Evolutionary conservation across 2,888 invertebrate species (phyloP), one percentile per base, ranked within the genome.

Genomic region (Trichogramma dendrolimi): DNA sequence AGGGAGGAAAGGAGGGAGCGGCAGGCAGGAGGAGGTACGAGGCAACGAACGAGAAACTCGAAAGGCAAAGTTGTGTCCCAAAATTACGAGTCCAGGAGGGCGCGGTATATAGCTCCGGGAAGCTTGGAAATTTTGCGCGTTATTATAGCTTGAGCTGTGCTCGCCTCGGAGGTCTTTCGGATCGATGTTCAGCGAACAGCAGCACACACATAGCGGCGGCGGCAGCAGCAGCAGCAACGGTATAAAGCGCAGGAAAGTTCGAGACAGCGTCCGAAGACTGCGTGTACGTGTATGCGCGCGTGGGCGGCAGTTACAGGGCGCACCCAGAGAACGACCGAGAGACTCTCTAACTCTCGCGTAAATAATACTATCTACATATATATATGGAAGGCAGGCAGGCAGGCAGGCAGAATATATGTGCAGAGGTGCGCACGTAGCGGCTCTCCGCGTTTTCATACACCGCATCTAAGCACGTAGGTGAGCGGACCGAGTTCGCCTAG

Each of bases 231-330:
- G 47, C 57, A 48, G 60, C 66, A 60, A 56, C 60, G 63, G 60
- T 66, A 27, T 27, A 27, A 27, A 27, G 66, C 62, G 50, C 47
- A 61, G 58, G 54, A 65, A 56, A 58, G 62, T 60, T 64, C 59
- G 67, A 67, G 68, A 68, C 66, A 64, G 66, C 67, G 64, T 59
- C 64, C 61, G 61, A 69, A 67, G 67, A 70, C 68, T 69, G 66
- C 8, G 10, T 6, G 43, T 27, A 43, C 43, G 38, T 8, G 39
- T 38, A 42, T 40, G 49, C 49, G 49, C 27, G 56, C 38, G 43
- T 50, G 48, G 27, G 50, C 38, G 11, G 27, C 27, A 27, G 50
- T 27, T n/a, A 39, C 7, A 8, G 46, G 6, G 46, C 10, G 46
- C 50, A 48, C 41, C 40, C 27, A 49, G 27, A 59, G 39, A 38